Evolutionary conservation across 2,797 vertebrate genomes (phyloP).

Genomic region (Glossophaga mutica): DNA sequence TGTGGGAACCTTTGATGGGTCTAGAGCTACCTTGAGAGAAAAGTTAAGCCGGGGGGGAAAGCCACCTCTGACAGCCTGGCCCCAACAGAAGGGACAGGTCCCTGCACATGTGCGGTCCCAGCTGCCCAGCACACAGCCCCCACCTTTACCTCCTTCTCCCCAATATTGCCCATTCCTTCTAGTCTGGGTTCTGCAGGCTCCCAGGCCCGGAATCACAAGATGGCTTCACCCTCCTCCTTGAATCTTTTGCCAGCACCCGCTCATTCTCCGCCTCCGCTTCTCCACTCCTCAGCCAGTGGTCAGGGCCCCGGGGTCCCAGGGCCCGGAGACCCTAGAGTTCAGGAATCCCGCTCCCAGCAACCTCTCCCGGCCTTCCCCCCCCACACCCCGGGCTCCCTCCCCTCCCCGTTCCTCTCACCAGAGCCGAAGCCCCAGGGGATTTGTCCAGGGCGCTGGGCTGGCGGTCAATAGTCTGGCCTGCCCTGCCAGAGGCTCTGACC

Average conservation of each 20-base stretch:
- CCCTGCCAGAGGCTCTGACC: constrained; percentile 58
- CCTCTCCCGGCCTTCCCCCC: neutral
- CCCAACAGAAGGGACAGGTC: neutral
- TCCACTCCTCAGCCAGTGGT: neutral
- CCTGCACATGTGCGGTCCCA: neutral
- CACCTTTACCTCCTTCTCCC: neutral
- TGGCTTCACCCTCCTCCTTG: neutral
- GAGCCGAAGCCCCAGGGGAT: constrained; percentile 55
- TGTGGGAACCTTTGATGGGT: neutral
- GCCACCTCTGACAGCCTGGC: neutral
- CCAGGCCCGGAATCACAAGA: neutral
- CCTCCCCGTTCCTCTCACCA: constrained; percentile 3
- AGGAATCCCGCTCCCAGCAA: neutral
- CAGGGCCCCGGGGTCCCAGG: neutral
- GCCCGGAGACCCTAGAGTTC: neutral
- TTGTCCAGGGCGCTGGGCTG: constrained; percentile 41
- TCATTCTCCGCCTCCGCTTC: neutral
- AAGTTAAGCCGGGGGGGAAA: neutral
- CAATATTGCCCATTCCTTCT: neutral
- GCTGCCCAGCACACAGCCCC: neutral
- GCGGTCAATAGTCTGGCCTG: constrained; percentile 54
- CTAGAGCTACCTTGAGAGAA: neutral
- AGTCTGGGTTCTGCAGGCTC: neutral
- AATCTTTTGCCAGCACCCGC: neutral
- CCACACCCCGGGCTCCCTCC: neutral